A percentile compares a stretch with the other conserved stretches of the same genome.
Conservation (phyloP, 1,140 invertebrate species). For the Diorhabda carinulata region DNA sequence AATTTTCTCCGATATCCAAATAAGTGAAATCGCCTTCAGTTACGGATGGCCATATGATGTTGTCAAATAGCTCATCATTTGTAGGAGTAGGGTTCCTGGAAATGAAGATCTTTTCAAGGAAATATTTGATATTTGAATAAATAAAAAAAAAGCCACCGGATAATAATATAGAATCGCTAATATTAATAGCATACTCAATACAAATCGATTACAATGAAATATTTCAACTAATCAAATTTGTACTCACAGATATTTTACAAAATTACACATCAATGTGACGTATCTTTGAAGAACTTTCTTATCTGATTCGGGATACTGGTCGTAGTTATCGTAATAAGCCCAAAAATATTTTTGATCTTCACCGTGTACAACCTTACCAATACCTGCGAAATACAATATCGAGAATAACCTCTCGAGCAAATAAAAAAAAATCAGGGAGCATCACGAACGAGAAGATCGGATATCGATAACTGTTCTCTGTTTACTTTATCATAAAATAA, state of each 20-base stretch:
- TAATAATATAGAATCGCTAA: no score
- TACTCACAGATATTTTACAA: constrained; percentile 7
- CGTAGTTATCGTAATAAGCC: not conserved
- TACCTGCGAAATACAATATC: constrained; percentile 1
- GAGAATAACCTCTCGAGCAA: not conserved
- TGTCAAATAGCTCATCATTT: not conserved
- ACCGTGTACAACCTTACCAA: not conserved
- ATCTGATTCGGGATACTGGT: not conserved
- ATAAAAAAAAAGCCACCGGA: no score
- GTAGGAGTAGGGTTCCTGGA: constrained; percentile 12
- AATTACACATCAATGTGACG: constrained; percentile 6
- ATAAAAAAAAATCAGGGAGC: no score
- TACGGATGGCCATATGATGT: constrained; percentile 7
- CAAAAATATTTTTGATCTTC: constrained; percentile 5
- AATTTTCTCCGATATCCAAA: constrained; percentile 5
- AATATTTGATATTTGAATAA: no score
- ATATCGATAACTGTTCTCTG: no score
- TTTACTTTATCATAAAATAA: no score
- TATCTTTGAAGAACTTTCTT: not conserved
- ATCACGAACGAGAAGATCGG: no score
- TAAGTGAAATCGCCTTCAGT: constrained; percentile 1
- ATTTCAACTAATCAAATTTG: no score
- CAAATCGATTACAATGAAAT: no score
- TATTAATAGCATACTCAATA: no score
- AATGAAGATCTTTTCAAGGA: not conserved